phyloP scores from a whole-genome alignment of 2,888 invertebrate species.

The Brachynemurus nebulosus region DNA sequence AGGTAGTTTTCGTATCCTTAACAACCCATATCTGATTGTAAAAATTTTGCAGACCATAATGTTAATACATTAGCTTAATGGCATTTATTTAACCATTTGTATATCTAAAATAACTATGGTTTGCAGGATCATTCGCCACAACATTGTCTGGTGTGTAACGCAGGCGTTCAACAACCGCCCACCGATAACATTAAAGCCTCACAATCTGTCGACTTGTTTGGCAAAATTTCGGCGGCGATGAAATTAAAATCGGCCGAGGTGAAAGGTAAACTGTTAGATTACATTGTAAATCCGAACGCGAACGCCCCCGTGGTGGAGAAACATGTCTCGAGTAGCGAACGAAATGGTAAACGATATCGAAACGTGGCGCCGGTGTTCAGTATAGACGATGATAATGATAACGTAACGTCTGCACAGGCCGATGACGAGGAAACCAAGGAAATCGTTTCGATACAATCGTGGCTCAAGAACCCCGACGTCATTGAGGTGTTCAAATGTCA shows the following conservation, averaged over 20 bases:
- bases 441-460: conserved; percentile 64
- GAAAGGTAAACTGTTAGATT: conserved; percentile 82
- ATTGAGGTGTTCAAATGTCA: conserved; percentile 81
- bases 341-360: conserved; percentile 75
- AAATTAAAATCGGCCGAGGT: conserved; percentile 84
- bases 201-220: conserved; percentile 55
- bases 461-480: conserved; percentile 70
- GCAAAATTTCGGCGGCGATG: conserved; percentile 75
- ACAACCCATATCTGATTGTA: too few species aligned
- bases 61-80: too few species aligned
- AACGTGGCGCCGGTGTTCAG: conserved; percentile 88
- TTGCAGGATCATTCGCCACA: conserved; percentile 52
- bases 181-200: conserved; percentile 20
- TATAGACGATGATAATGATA: conserved; percentile 77
- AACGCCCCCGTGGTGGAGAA: conserved; percentile 45
- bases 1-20: too few species aligned
- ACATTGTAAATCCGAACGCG: conserved; percentile 75
- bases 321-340: conserved; percentile 74
- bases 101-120: too few species aligned
- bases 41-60: too few species aligned
- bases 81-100: too few species aligned
- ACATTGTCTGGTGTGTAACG: conserved; percentile 65
- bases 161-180: conserved; percentile 24
- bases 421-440: conserved; percentile 55
- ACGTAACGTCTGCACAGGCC: conserved; percentile 32